Percentiles rank a stretch among this genome's conserved stretches.
phyloP scores from a whole-genome alignment of 2,113 vertebrate genomes.

The Megalops atlanticus region DNA sequence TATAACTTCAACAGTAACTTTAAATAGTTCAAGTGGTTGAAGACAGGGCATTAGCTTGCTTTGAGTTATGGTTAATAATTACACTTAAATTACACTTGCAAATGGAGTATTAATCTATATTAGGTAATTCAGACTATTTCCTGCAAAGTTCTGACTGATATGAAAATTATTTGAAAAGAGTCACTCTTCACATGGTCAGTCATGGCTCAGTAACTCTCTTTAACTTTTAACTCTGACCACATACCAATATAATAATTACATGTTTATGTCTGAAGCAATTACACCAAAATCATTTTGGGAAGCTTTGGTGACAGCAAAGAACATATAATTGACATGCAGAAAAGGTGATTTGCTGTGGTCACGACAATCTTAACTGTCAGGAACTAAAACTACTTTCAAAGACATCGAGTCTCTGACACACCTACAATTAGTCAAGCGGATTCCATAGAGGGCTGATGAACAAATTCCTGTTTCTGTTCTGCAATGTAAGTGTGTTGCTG shows the following conservation, averaged over 20 bases:
- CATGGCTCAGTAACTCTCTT: conserved; percentile 45
- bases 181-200: too few relatives aligned
- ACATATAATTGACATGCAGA: conserved; percentile 50
- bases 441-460: conserved; percentile 29
- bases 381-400: conserved; percentile 59
- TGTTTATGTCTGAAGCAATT: conserved; percentile 62
- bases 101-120: background rate
- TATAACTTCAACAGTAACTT: background rate
- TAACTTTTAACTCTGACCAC: conserved; percentile 53
- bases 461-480: background rate
- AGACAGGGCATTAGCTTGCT: background rate
- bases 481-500: background rate
- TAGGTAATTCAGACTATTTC: conserved; percentile 49
- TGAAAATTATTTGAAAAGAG: conserved; percentile 27
- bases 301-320: conserved; percentile 46
- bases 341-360: conserved; percentile 54
- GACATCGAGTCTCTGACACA: conserved; percentile 55
- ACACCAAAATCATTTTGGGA: conserved; percentile 50
- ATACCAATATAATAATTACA: conserved; percentile 55
- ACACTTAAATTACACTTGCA: background rate
- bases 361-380: conserved; percentile 49
- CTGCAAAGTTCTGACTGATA: conserved; percentile 30
- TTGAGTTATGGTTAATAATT: background rate
- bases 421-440: conserved; percentile 50
- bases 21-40: background rate